Evolutionary conservation across 2,113 vertebrate species (phyloP), one percentile per base, ranked within the genome.

Genomic region (Euleptes europaea): DNA sequence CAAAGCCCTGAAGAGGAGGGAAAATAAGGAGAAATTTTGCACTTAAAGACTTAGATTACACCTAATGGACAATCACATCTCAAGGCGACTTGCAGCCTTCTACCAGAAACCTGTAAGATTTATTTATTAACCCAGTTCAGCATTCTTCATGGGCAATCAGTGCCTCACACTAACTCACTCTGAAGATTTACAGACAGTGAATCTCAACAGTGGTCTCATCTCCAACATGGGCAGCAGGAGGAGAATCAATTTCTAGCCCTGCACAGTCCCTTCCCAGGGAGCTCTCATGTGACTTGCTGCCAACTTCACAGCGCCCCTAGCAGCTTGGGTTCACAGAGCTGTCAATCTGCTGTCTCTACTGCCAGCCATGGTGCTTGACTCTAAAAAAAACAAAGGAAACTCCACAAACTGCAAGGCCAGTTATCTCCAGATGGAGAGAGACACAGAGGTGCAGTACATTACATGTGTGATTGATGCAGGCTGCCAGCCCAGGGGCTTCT

Each of bases 271-370:
- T 21, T 85, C 65, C 82, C 65, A 71, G 31, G 74, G 65, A 83
- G 77, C 38, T 76, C 66, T 42, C 33, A 49, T 66, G 75, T 51
- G 23, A 90, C 90, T 82, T 83, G 38, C 87, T 47, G 73, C 70
- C 15, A 75, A 89, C 86, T 90, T 84, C 84, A 84, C 80, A 84
- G 84, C 84, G 0, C 74, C 91, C 87, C 85, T 88, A 91, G 88
- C 93, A 92, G 92, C 86, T 84, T 77, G 87, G 91, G 92, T 83
- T 88, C 5, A 1, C 60, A 44, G 79, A 0, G 6, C 73, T 26
- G 0, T 86, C 92, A 92, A 89, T 84, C 86, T 90, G 86, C 91
- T 93, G 86, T 86, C 88, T 92, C 84, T 78, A 66, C 42, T 23
- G 28, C 70, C 84, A 79, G 88, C 71, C 40, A 75, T n/a, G 3